Evolutionary conservation across 2,113 vertebrate genomes (phyloP).

Genomic region (Ploceus nigricollis): DNA sequence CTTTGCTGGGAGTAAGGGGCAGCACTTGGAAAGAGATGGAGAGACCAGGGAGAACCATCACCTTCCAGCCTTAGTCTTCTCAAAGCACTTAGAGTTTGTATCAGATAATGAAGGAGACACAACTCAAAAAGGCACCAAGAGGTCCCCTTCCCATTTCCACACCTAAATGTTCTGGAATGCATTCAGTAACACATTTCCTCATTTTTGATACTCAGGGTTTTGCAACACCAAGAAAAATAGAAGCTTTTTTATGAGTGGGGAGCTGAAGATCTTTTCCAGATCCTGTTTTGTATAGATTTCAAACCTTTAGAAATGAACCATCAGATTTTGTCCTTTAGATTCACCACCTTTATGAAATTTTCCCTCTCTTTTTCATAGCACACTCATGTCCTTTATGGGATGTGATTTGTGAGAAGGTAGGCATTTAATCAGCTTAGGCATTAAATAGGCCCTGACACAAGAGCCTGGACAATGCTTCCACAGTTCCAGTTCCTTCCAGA

Average conservation of each 20-base stretch:
- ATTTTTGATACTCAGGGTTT: background rate
- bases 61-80: background rate
- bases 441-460: conserved; percentile 4
- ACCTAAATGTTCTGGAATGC: background rate
- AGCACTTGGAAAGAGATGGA: background rate
- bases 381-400: background rate
- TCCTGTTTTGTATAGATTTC: background rate
- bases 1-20: background rate
- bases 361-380: background rate
- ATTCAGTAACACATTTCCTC: background rate
- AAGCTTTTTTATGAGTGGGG: background rate
- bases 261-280: background rate
- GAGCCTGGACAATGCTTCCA: background rate
- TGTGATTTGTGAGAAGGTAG: background rate
- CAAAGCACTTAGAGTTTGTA: background rate
- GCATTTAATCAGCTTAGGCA: conserved; percentile 29
- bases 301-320: background rate
- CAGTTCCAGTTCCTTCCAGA: conserved; percentile 1
- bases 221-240: background rate
- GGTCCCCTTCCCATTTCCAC: background rate
- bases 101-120: background rate
- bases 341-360: background rate
- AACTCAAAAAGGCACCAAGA: background rate
- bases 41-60: background rate
- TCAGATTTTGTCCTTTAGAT: background rate